Base-by-base conservation (phyloP, 37 sponge, comb jelly and placozoan genomes). In the Chondrilla cf. caribensis region DNA sequence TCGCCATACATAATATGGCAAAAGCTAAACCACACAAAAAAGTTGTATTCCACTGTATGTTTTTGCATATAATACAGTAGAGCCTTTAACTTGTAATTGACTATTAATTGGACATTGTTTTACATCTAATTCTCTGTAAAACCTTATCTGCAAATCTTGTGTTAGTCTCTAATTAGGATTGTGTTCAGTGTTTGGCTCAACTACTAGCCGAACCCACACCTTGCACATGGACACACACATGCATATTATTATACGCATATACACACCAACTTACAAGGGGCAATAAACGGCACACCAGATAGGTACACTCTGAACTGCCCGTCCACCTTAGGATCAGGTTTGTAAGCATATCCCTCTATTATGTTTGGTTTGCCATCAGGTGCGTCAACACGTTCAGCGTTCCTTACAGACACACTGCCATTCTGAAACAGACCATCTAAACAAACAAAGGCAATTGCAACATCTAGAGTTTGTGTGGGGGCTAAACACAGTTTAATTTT, bases 271-370 rank as follows among this genome's bases (percentile, higher is more conserved):
- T 77, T 47, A 77, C 78, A 77, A 14, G 54, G n/a, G 8, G 29
- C 78, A 19, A 4, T 41, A 62, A 62, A 62, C 11, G 78, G 78
- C 21, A 25, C 54, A 42, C 78, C 78, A 18, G 32, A 39, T 3
- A 77, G 54, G 24, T 77, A 14, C 18, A 77, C 78, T 5, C 25
- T 22, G 22, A 77, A n/a, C 51, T 40, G 2, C 51, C 78, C 78
- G 38, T 77, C 54, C 22, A 44, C 78, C 47, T 44, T 77, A 22
- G 78, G 78, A 28, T 77, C 78, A 42, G 54, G 54, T 28, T 54
- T 22, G n/a, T 77, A 42, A 25, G 78, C 78, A 77, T 77, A 77
- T 11, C 78, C 78, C 21, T 19, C 2, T 43, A 77, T 77, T 24
- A 47, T 24, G 3, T 42, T 41, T 28, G 54, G 29, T 41, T 77